phyloP scores from a whole-genome alignment of 1,140 invertebrate genomes.

The Heliconius himera region DNA sequence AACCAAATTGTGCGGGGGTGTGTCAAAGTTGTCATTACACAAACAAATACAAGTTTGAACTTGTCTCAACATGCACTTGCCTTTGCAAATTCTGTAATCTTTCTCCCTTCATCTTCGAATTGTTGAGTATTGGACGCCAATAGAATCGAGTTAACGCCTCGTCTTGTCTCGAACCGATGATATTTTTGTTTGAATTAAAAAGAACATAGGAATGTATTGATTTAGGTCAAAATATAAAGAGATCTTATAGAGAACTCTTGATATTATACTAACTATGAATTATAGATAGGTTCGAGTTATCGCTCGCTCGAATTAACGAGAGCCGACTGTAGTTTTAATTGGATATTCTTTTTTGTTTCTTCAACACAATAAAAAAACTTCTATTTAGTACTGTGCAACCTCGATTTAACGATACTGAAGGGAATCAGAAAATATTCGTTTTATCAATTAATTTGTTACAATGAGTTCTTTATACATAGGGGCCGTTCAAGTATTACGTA shows the following conservation, averaged over 20 bases:
- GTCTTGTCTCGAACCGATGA: slow-evolving; percentile 35
- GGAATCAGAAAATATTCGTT: no score
- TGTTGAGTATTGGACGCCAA: slow-evolving; percentile 24
- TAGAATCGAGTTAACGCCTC: slow-evolving; percentile 35
- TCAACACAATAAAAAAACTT: no score
- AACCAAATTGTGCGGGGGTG: no score
- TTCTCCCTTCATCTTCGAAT: slow-evolving; percentile 26
- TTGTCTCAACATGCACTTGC: no score
- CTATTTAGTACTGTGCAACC: no score
- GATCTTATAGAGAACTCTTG: slow-evolving; percentile 36
- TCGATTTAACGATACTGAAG: no score
- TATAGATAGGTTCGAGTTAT: slow-evolving; percentile 34
- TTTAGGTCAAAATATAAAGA: slow-evolving; percentile 37
- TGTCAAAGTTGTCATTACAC: no score
- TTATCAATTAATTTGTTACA: no score
- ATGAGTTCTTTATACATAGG: no score
- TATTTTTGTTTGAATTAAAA: slow-evolving; percentile 36
- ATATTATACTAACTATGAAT: slow-evolving; percentile 36
- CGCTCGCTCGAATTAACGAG: slow-evolving; percentile 29
- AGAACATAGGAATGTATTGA: slow-evolving; percentile 26
- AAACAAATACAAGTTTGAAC: no score
- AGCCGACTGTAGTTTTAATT: slow-evolving; percentile 22
- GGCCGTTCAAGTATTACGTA: no score
- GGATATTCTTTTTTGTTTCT: no score
- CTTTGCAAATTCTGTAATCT: not conserved